A percentile compares a stretch with the other conserved stretches of the same genome.
Evolutionary conservation across 1,140 invertebrate genomes (phyloP).

Genomic region (Orius laevigatus): DNA sequence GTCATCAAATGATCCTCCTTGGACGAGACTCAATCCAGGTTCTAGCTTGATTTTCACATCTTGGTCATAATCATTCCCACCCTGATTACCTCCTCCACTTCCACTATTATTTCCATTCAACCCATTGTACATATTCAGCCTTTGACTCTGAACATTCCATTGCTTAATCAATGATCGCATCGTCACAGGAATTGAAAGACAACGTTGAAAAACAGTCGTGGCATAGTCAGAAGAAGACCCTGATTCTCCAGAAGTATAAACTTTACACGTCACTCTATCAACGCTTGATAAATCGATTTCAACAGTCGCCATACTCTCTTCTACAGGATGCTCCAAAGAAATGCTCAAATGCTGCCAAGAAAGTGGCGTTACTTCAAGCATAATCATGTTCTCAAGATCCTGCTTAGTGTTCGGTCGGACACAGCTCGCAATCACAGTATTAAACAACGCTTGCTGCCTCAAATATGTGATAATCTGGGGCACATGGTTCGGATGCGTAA

Average conservation of each 20-base stretch:
- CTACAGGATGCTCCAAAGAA: slow-evolving; percentile 79
- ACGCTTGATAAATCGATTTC: slow-evolving; percentile 76
- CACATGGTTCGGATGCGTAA: slow-evolving; percentile 88
- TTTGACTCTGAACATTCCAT: slow-evolving; percentile 11
- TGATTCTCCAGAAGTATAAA: slow-evolving; percentile 43
- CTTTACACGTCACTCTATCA: slow-evolving; percentile 45
- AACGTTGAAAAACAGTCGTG: slow-evolving; percentile 71
- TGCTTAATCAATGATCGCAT: slow-evolving; percentile 49
- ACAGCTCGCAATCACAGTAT: slow-evolving; percentile 72
- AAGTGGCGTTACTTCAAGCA: slow-evolving; percentile 80
- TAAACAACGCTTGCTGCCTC: slow-evolving; percentile 82
- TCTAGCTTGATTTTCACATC: slow-evolving; percentile 37
- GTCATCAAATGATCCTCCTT: too few species aligned
- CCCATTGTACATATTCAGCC: slow-evolving; percentile 12
- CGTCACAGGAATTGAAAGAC: slow-evolving; percentile 80
- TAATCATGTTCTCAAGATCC: slow-evolving; percentile 63
- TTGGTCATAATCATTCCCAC: slow-evolving; percentile 25
- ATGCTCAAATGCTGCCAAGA: slow-evolving; percentile 79
- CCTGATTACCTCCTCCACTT: slow-evolving; percentile 21
- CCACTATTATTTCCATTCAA: slow-evolving; percentile 15
- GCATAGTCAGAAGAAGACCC: slow-evolving; percentile 47
- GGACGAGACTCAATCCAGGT: slow-evolving; percentile 23
- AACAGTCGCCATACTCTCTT: slow-evolving; percentile 81
- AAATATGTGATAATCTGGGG: slow-evolving; percentile 69
- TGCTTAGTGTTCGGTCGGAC: slow-evolving; percentile 59